phyloP scores from a whole-genome alignment of 2,888 invertebrate species.

The Autographa gamma region DNA sequence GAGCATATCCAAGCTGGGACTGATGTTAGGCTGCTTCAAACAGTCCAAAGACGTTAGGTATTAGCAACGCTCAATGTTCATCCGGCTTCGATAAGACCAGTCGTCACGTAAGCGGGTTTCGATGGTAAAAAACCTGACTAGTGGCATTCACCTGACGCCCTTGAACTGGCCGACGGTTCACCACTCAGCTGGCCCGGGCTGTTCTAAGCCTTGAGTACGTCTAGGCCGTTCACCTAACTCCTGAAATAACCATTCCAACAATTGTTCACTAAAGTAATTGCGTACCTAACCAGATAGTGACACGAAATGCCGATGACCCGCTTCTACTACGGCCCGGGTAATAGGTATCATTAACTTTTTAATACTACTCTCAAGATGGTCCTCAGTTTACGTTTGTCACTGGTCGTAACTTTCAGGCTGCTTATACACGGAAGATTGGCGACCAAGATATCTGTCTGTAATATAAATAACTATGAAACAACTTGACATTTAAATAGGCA shows the following conservation, averaged over 20 bases:
- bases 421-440: slow-evolving; percentile 52
- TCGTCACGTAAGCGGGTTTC: slow-evolving; percentile 79
- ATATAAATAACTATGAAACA: slow-evolving; percentile 45
- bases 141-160: slow-evolving; percentile 87
- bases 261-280: slow-evolving; percentile 63
- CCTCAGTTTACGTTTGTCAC: slow-evolving; percentile 61
- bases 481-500: slow-evolving; percentile 54
- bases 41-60: slow-evolving; percentile 64
- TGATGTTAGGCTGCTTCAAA: slow-evolving; percentile 43
- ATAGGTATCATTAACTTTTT: slow-evolving; percentile 66
- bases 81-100: slow-evolving; percentile 80
- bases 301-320: slow-evolving; percentile 59
- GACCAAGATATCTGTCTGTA: slow-evolving; percentile 32
- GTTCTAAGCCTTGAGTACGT: slow-evolving; percentile 81
- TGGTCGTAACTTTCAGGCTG: slow-evolving; percentile 58
- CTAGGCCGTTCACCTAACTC: slow-evolving; percentile 83
- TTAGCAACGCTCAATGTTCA: slow-evolving; percentile 73
- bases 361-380: slow-evolving; percentile 63
- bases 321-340: slow-evolving; percentile 38
- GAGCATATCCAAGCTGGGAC: slow-evolving; percentile 50
- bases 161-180: slow-evolving; percentile 84
- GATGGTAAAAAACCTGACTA: slow-evolving; percentile 80
- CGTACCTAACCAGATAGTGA: slow-evolving; percentile 49
- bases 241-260: slow-evolving; percentile 66
- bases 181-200: slow-evolving; percentile 80